Evolutionary conservation across 2,113 vertebrate genomes (phyloP), one percentile per base, ranked within the genome.

Genomic region (Barnardius zonarius): DNA sequence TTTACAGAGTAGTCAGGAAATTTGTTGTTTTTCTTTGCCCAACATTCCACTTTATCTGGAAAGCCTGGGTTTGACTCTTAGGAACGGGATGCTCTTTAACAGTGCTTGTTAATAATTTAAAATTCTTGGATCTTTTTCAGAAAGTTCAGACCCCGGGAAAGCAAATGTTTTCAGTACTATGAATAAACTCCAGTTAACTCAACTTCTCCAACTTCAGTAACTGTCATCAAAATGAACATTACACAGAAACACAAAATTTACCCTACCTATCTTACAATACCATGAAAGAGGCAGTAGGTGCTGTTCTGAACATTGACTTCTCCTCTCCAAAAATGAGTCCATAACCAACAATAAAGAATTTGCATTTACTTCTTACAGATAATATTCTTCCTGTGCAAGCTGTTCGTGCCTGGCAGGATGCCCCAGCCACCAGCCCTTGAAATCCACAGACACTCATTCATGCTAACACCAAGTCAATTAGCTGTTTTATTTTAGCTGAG

Each of bases 1-100:
- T 96, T 93, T 92, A 96, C 10, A 44, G 22, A 70, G 22, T 46
- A 83, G 24, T 54, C 83, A 77, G 83, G 79, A 92, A 95, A 88
- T 90, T 46, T 70, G 37, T 70, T 88, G 41, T 83, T 92, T 90
- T 74, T 28, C 35, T 91, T 90, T 80, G 80, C 74, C 33, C 59
- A 46, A 30, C n/a, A 54, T 85, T 87, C 49, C 10, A 46, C n/a
- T 83, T n/a, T 72, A 91, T 93, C 70, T 86, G 84, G 48, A 91
- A 85, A 90, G 17, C 67, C 64, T 79, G 33, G 1, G 49, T 83
- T 86, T 83, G 63, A 74, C 76, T 90, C 83, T 95, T 91, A 66
- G 59, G 39, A 89, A 61, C 33, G 63, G 80, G 17, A 33, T 68
- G 62, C 8, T 90, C 54, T 94, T 83, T 63, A 77, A 46, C 1